Percentiles rank a stretch among this genome's conserved stretches.
These are phyloP conservation scores for Oncorhynchus gorbuscha DNA, from an alignment of 2,113 vertebrate genomes.

Conservation along the genomic window DNA sequence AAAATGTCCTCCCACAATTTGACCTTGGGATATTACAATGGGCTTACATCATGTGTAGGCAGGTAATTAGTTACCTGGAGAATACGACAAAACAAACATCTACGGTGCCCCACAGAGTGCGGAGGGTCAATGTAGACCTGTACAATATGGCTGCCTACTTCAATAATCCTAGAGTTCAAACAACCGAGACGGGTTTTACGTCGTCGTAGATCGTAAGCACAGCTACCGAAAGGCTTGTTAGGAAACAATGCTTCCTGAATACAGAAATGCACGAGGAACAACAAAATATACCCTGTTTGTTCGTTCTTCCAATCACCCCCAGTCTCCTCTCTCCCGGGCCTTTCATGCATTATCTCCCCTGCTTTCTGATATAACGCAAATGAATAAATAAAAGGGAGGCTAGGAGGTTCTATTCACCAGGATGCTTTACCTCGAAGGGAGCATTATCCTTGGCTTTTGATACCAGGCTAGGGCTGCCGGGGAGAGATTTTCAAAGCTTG, in stretches of 20 bases:
- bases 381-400: slow-evolving; percentile 88
- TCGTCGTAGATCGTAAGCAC: background rate
- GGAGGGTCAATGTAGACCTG: background rate
- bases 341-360: slow-evolving; percentile 84
- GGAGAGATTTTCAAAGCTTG: slow-evolving; percentile 91
- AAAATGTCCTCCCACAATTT: background rate
- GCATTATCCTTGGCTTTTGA: slow-evolving; percentile 94
- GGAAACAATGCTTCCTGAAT: background rate
- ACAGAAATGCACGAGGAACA: slow-evolving; percentile 46
- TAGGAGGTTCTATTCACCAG: slow-evolving; percentile 83
- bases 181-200: background rate
- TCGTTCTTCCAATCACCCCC: slow-evolving; percentile 11
- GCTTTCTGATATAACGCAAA: slow-evolving; percentile 79
- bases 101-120: background rate
- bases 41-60: slow-evolving; percentile 34
- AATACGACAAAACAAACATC: slow-evolving; percentile 33
- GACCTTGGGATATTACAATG: background rate
- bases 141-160: background rate
- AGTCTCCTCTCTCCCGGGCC: slow-evolving; percentile 30
- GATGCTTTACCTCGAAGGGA: slow-evolving; percentile 92
- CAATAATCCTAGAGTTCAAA: background rate
- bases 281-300: background rate
- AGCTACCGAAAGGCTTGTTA: background rate
- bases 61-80: slow-evolving; percentile 79
- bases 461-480: slow-evolving; percentile 81